A percentile compares a stretch with the other conserved stretches of the same genome.
phyloP scores from a whole-genome alignment of 1,140 invertebrate species.

The Bombus vancouverensis region DNA sequence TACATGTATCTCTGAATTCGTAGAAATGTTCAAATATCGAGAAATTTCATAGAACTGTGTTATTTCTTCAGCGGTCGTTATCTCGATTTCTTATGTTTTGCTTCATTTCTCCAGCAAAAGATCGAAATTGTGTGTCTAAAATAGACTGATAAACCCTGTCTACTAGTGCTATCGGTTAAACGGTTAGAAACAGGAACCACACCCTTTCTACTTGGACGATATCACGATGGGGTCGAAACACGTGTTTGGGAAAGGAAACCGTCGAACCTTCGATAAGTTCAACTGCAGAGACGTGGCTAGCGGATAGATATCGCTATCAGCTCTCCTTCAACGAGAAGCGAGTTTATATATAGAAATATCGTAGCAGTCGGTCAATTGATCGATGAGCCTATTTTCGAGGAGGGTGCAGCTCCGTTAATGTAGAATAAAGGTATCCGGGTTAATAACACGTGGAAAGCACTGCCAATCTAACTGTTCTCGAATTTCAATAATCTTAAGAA shows the following conservation, averaged over 20 bases:
- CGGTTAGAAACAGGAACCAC: conserved; percentile 20
- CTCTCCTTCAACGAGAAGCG: background rate
- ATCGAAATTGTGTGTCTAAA: background rate
- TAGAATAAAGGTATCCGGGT: conserved; percentile 5
- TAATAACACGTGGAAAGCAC: background rate
- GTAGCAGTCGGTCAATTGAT: conserved; percentile 7
- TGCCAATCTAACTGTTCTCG: background rate
- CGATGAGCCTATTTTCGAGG: conserved; percentile 4
- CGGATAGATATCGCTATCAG: conserved; percentile 16
- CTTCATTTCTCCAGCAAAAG: background rate
- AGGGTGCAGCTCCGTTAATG: background rate
- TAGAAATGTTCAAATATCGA: background rate
- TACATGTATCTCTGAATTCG: background rate
- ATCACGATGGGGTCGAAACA: conserved; percentile 30
- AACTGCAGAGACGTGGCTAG: background rate
- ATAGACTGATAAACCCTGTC: background rate
- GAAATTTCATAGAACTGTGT: background rate
- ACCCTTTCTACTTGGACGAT: conserved; percentile 22
- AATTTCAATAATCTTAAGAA: background rate
- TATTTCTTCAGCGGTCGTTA: background rate
- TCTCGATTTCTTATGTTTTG: background rate
- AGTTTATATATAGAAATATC: conserved; percentile 24
- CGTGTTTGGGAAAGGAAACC: conserved; percentile 10
- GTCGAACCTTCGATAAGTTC: conserved; percentile 39
- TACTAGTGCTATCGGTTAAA: conserved; percentile 12